These are phyloP conservation scores for Gastrophryne carolinensis DNA, from an alignment of 2,797 vertebrate genomes.

Conservation along the genomic window DNA sequence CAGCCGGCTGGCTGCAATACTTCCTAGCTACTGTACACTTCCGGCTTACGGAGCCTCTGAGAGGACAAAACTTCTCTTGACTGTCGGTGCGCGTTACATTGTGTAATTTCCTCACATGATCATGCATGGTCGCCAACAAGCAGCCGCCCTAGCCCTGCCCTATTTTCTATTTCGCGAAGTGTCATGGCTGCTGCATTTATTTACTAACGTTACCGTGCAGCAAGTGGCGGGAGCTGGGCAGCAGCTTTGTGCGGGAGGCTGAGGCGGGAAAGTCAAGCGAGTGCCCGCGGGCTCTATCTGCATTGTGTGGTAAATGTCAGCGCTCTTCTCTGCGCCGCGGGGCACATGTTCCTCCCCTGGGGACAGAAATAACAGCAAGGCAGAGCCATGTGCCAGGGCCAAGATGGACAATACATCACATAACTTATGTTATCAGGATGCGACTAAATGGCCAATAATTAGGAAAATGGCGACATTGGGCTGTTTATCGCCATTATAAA, in stretches of 20 bases:
- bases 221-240: neutral
- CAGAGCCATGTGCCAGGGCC: too few relatives aligned
- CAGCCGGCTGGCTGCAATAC: neutral
- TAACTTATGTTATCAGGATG: too few relatives aligned
- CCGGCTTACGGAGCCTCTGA: neutral
- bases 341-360: too few relatives aligned
- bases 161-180: neutral
- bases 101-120: neutral
- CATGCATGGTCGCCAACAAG: neutral
- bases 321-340: neutral
- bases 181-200: neutral
- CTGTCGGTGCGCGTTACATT: too few relatives aligned
- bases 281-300: neutral
- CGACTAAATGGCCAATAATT: too few relatives aligned
- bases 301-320: neutral
- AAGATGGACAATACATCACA: too few relatives aligned
- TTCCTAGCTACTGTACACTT: constrained; percentile 3
- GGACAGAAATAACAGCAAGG: too few relatives aligned
- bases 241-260: neutral
- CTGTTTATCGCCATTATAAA: too few relatives aligned
- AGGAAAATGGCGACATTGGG: too few relatives aligned
- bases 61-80: neutral
- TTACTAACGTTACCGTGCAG: too few relatives aligned
- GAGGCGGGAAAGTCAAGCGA: neutral
- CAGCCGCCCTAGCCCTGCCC: neutral